phyloP scores from a whole-genome alignment of 1,140 invertebrate genomes.

The Steinernema feltiae region DNA sequence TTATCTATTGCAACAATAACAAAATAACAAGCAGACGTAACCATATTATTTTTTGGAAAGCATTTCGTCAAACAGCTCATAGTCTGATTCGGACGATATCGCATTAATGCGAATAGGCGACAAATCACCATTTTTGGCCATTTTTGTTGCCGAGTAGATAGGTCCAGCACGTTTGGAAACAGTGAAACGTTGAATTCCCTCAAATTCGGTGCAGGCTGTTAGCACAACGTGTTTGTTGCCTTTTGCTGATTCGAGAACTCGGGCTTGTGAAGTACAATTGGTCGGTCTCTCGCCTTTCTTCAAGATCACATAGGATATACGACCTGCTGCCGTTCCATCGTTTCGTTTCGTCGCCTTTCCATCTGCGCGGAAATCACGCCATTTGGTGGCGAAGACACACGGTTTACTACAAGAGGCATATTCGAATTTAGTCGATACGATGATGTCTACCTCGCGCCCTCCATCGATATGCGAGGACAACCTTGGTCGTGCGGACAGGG shows the following conservation, averaged over 20 bases:
- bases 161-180: slow-evolving; percentile 27
- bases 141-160: slow-evolving; percentile 17
- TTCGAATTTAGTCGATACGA: background rate
- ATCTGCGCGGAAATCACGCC: slow-evolving; percentile 26
- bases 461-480: slow-evolving; percentile 20
- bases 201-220: slow-evolving; percentile 30
- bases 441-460: background rate
- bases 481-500: slow-evolving; percentile 37
- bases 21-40: background rate
- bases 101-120: background rate
- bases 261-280: background rate
- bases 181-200: slow-evolving; percentile 32
- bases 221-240: slow-evolving; percentile 23
- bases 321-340: slow-evolving; percentile 23
- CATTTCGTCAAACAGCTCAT: background rate
- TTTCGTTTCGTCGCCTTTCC: slow-evolving; percentile 18
- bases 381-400: slow-evolving; percentile 21
- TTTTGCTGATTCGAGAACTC: slow-evolving; percentile 25
- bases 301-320: slow-evolving; percentile 27
- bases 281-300: slow-evolving; percentile 20
- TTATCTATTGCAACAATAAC: background rate
- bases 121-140: background rate
- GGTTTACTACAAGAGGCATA: slow-evolving; percentile 7
- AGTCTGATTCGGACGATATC: background rate
- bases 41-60: background rate